Evolutionary conservation across 2,888 invertebrate species (phyloP).

Genomic region (Drosophila demipolita): DNA sequence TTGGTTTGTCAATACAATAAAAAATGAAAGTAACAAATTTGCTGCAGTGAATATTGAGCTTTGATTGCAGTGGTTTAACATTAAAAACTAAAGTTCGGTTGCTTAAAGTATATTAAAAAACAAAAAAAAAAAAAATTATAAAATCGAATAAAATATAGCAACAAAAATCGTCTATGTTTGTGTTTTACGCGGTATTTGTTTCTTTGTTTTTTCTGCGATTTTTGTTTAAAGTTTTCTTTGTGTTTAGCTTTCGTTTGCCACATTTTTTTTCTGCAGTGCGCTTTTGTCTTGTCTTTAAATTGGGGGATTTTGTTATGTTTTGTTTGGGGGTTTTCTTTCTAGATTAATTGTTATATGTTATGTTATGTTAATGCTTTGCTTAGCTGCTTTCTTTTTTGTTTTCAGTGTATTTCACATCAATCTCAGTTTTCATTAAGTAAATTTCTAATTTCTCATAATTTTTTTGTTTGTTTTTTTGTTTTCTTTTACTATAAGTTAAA

Average conservation of each 20-base stretch:
- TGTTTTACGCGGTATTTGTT: constrained; percentile 29
- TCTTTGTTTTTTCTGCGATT: constrained; percentile 8
- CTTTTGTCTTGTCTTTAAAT: constrained; percentile 38
- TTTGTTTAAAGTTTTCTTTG: constrained; percentile 20
- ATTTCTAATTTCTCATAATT: constrained; percentile 54
- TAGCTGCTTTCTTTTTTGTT: constrained; percentile 33
- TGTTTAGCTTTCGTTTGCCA: constrained; percentile 12
- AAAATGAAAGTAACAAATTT: constrained; percentile 29
- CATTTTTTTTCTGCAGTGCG: constrained; percentile 19
- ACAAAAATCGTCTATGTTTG: constrained; percentile 63
- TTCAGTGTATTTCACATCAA: constrained; percentile 66
- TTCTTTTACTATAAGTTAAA: constrained; percentile 69
- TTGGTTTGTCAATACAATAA: constrained; percentile 57
- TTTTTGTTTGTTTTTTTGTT: constrained; percentile 27
- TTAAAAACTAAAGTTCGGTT: constrained; percentile 37
- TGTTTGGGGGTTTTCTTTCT: constrained; percentile 22
- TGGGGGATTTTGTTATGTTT: constrained; percentile 11
- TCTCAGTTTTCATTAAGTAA: constrained; percentile 64
- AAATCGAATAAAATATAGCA: constrained; percentile 37
- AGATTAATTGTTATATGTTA: constrained; percentile 32
- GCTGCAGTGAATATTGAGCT: constrained; percentile 32
- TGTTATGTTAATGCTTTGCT: constrained; percentile 43
- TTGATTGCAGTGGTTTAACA: constrained; percentile 13
- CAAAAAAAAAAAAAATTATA: constrained; percentile 1
- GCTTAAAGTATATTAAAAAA: constrained; percentile 24